A percentile compares a stretch with the other conserved stretches of the same genome.
These are phyloP conservation scores for Andrena fulva DNA, from an alignment of 2,888 invertebrate species.

Conservation along the genomic window DNA sequence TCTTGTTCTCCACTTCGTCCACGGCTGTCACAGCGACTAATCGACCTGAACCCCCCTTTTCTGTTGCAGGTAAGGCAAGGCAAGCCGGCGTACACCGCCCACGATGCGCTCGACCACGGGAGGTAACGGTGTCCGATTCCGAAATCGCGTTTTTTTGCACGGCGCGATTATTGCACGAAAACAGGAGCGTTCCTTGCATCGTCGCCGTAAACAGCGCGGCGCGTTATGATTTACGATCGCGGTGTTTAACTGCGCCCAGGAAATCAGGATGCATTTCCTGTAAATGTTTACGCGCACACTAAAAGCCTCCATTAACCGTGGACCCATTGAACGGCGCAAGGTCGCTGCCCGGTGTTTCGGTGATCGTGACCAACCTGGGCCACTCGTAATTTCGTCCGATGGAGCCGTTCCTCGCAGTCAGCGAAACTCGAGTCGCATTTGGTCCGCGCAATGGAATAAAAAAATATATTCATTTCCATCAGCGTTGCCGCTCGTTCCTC, in stretches of 20 bases:
- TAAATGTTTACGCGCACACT: constrained; percentile 64
- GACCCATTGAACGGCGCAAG: constrained; percentile 34
- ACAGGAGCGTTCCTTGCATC: neutral
- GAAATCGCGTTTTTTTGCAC: constrained; percentile 21
- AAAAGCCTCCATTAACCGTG: constrained; percentile 65
- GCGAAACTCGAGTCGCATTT: constrained; percentile 6
- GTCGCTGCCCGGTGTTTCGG: constrained; percentile 43
- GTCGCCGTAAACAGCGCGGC: constrained; percentile 25
- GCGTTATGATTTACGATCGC: constrained; percentile 51
- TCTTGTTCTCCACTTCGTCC: neutral
- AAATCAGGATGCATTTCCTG: constrained; percentile 65
- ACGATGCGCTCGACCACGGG: neutral
- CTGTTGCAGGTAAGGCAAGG: constrained; percentile 53
- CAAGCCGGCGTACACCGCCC: neutral
- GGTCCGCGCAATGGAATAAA: neutral
- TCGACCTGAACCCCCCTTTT: neutral
- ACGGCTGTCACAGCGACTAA: neutral
- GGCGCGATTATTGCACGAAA: constrained; percentile 45
- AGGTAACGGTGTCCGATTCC: constrained; percentile 20
- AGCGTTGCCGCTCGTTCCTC: neutral
- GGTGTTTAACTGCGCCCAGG: constrained; percentile 51
- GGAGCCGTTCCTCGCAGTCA: neutral
- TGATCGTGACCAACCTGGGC: neutral
- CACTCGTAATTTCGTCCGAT: constrained; percentile 25
- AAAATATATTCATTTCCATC: constrained; percentile 1